Evolutionary conservation across 2,797 vertebrate species (phyloP), one percentile per base, ranked within the genome.

Genomic region (Periparus ater): DNA sequence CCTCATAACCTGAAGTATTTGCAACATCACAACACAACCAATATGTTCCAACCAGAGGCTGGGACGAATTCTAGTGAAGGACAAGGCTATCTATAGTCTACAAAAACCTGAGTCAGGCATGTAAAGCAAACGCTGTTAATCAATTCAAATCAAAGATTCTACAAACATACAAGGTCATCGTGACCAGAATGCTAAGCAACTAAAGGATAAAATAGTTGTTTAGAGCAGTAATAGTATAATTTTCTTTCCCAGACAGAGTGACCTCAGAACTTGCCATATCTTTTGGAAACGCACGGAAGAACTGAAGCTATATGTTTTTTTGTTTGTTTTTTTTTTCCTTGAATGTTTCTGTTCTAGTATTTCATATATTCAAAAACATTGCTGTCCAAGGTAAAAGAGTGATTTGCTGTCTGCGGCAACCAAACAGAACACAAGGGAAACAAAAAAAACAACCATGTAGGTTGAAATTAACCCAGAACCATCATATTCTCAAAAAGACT

Each of bases 81-180:
- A 88, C 73, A 85, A 86, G 48, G 63, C 65, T 80, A 95, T 77
- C 71, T 88, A 74, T 29, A 81, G 65, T 53, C 5, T 77, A 94
- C 54, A 91, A 92, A 93, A 77, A 29, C 22, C 65, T 8, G 8
- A 91, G 70, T 73, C 53, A 73, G n/a, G 18, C 53, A 71, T 34
- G 67, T 45, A 79, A 83, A 83, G 53, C 47, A 68, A 89, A 73
- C 13, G 11, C 20, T 81, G 42, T 79, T 71, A 71, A 89, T 77
- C 80, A 88, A 63, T 57, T 84, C 45, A 82, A 76, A 94, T 84
- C 74, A 92, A 82, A 82, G 47, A 81, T 47, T 79, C 66, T 85
- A 55, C 44, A 92, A 89, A 96, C 29, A 73, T 62, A 70, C 60
- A 84, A 90, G 91, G 88, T 78, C 88, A 91, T n/a, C 1, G 3